Evolutionary conservation across 2,797 vertebrate species (phyloP).

Genomic region (Ispidina lecontei): DNA sequence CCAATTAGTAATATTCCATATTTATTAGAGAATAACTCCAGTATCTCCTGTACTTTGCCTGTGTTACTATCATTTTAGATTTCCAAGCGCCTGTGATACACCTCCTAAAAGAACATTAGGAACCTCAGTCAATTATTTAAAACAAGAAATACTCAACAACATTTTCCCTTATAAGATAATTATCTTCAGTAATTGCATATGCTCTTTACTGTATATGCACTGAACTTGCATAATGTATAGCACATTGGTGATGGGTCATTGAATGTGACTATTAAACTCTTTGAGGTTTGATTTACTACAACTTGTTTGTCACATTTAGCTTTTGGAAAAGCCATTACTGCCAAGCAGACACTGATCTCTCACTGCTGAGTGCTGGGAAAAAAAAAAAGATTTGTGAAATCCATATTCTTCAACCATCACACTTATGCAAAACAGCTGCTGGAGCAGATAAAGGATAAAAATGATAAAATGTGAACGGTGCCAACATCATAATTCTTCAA

Average conservation of each 20-base stretch:
- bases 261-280: slow-evolving; percentile 68
- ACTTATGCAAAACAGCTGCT: slow-evolving; percentile 65
- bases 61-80: neutral
- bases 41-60: neutral
- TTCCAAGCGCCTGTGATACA: neutral
- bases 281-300: slow-evolving; percentile 66
- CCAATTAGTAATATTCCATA: neutral
- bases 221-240: slow-evolving; percentile 39
- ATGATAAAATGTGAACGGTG: neutral
- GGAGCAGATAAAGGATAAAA: slow-evolving; percentile 22
- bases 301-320: slow-evolving; percentile 57
- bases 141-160: slow-evolving; percentile 41
- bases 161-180: slow-evolving; percentile 54
- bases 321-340: slow-evolving; percentile 65
- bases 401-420: slow-evolving; percentile 26
- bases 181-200: slow-evolving; percentile 69
- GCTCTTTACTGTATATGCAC: neutral
- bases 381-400: slow-evolving; percentile 37
- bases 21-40: slow-evolving; percentile 26
- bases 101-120: slow-evolving; percentile 2
- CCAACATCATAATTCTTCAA: slow-evolving; percentile 18
- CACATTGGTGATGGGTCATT: slow-evolving; percentile 60
- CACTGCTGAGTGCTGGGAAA: slow-evolving; percentile 9
- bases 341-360: slow-evolving; percentile 56
- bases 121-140: slow-evolving; percentile 48